Percentiles rank a stretch among this genome's conserved stretches.
These are phyloP conservation scores for Halcyon badia DNA, from an alignment of 2,797 vertebrate genomes.

Conservation along the genomic window DNA sequence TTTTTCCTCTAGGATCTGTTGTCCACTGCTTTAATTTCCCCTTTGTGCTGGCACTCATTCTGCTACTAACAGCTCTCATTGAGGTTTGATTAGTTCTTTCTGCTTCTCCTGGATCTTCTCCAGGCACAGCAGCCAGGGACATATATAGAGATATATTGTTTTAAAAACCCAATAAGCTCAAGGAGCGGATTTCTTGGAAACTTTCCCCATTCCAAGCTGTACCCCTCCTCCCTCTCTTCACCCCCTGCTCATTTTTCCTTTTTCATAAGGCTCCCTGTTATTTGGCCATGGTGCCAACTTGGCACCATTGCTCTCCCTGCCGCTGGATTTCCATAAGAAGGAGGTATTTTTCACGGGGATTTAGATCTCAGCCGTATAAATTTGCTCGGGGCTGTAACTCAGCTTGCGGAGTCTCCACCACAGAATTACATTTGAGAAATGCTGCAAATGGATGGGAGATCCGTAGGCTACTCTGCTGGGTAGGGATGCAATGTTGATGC, in stretches of 20 bases:
- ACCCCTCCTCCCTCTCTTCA: constrained; percentile 1
- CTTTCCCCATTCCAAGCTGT: constrained; percentile 37
- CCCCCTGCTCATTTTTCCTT: constrained; percentile 47
- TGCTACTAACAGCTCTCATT: constrained; percentile 52
- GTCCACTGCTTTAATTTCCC: constrained; percentile 40
- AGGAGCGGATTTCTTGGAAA: constrained; percentile 55
- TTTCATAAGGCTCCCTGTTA: constrained; percentile 59
- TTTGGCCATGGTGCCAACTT: constrained; percentile 39
- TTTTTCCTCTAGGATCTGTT: background rate
- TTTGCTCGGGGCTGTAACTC: background rate
- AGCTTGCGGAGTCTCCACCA: background rate
- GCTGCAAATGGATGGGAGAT: background rate
- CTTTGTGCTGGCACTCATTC: constrained; percentile 19
- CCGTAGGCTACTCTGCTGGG: background rate
- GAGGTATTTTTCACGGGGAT: constrained; percentile 48
- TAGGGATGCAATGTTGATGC: background rate
- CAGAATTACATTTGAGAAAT: constrained; percentile 28
- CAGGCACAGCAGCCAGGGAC: constrained; percentile 58
- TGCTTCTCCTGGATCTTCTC: constrained; percentile 68
- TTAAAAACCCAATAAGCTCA: constrained; percentile 42
- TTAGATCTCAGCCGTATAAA: constrained; percentile 70
- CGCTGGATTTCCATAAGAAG: constrained; percentile 52
- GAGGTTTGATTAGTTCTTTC: constrained; percentile 65
- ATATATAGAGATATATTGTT: constrained; percentile 70
- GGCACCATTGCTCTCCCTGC: constrained; percentile 28